phyloP scores from a whole-genome alignment of 2,113 vertebrate species.

The Nothobranchius kuhntae region DNA sequence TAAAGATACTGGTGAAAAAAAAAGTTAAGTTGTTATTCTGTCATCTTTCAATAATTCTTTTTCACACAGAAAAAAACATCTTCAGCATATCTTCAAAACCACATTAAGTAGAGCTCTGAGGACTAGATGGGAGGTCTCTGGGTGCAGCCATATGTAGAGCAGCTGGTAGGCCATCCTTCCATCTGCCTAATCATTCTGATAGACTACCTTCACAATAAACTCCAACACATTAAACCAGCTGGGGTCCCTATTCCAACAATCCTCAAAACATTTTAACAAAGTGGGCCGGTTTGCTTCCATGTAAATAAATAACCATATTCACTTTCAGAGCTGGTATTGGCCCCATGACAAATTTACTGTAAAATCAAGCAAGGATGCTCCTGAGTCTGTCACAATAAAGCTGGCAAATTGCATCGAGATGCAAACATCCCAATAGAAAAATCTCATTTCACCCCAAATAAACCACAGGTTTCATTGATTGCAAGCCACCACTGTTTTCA shows the following conservation, averaged over 20 bases:
- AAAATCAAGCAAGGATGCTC: conserved; percentile 69
- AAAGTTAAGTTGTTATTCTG: no score
- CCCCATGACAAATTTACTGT: conserved; percentile 74
- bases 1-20: no score
- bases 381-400: conserved; percentile 71
- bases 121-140: conserved; percentile 18
- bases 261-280: conserved; percentile 47
- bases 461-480: conserved; percentile 78
- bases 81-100: conserved; percentile 14
- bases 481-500: conserved; percentile 78
- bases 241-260: conserved; percentile 57
- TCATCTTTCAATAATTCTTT: no score
- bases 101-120: background rate
- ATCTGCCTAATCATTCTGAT: conserved; percentile 50
- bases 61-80: background rate
- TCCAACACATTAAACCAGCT: conserved; percentile 45
- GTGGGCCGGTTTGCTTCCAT: conserved; percentile 48
- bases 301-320: conserved; percentile 72
- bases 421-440: conserved; percentile 79
- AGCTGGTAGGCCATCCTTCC: conserved; percentile 26
- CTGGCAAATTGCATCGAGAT: conserved; percentile 73
- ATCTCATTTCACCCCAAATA: conserved; percentile 81
- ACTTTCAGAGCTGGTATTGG: conserved; percentile 67
- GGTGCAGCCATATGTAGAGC: conserved; percentile 26
- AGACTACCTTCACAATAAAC: conserved; percentile 44